Base-by-base conservation (phyloP, 35 echinoderm and acorn worm genomes). In the Lytechinus variegatus region DNA sequence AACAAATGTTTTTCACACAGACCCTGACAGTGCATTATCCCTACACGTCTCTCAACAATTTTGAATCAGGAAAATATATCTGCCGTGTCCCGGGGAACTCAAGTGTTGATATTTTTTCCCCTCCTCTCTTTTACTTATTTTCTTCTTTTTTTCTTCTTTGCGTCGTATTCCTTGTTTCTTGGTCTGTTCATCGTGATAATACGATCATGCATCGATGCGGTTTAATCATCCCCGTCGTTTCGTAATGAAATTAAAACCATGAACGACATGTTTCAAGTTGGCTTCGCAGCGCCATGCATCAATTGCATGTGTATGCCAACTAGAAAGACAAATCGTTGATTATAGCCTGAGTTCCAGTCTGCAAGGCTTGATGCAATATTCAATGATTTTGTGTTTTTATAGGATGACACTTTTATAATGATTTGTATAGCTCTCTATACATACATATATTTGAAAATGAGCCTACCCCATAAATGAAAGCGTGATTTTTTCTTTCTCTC, bases 51-150 rank as follows among this genome's bases (percentile, higher is more conserved):
- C 57, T 93, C 92, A 93, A 93, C 92, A 93, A 93, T 93, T 93
- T 93, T 93, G 92, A 93, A 93, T 93, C 92, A 93, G 92, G 92
- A 93, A 79, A 93, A 93, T 93, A 55, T 93, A 93, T 93, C 92
- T 93, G 54, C 92, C 92, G 57, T 54, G 54, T 54, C 92, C 53
- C 92, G 53, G 66, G 54, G 92, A 93, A 54, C 92, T 19, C 53
- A 55, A 33, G 54, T 54, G 53, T 93, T 93, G 92, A 93, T 93
- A 57, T 57, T 54, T 57, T 57, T 54, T 56, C n/a, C 33, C 33
- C 52, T 10, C 54, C 54, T 93, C 54, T 93, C 91, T 9, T 92
- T 51, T 88, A 88, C n/a, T 3, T 8, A 10, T 87, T 87, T 53
- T 14, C 9, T 89, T 89, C 28, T 33, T 28, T 89, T 90, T 54